Evolutionary conservation across 1,140 invertebrate genomes (phyloP), one percentile per base, ranked within the genome.

Genomic region (Elysia chlorotica): DNA sequence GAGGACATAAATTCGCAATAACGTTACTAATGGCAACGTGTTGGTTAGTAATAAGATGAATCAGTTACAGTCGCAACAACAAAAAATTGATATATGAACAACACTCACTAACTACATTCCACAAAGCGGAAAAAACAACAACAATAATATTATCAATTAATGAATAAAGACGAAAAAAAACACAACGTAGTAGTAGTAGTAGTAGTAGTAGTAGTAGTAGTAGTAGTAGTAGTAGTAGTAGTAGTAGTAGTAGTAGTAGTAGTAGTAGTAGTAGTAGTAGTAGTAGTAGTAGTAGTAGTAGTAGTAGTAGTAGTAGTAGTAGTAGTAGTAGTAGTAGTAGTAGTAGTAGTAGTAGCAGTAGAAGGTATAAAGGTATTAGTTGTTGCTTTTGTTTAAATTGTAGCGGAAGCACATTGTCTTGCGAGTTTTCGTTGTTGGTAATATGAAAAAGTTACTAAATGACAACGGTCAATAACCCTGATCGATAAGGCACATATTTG

Each of bases 341-440:
- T 65, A 37, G 68, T 61, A 70, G 68, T 70, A 61, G 68, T 70
- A 70, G 68, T 70, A 61, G 68, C 33, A 67, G 65, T 53, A 53
- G 65, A 14, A 53, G 38, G 54, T 14, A 38, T 67, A 53, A 38
- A 56, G n/a, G 67, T 70, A 70, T 41, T 59, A 70, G 65, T 67
- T 56, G 65, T 67, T 56, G 65, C 53, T 56, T 21, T 53, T 25
- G 6, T 10, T 25, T 10, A 28, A 19, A 59, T 14, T 59, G 25
- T 10, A 10, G 25, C 6, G 14, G 28, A 28, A 19, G 25, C 6
- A 10, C 14, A 28, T 59, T 14, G 41, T 48, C 14, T 14, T 48
- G n/a, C 14, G 14, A 48, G 41, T 48, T 14, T 14, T 48, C 14
- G 41, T 48, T 14, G 41, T 48, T 14, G 41, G 14, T 14, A n/a